Conservation (phyloP, 2,113 vertebrate genomes). For the Neolamprologus caudopunctatus region DNA sequence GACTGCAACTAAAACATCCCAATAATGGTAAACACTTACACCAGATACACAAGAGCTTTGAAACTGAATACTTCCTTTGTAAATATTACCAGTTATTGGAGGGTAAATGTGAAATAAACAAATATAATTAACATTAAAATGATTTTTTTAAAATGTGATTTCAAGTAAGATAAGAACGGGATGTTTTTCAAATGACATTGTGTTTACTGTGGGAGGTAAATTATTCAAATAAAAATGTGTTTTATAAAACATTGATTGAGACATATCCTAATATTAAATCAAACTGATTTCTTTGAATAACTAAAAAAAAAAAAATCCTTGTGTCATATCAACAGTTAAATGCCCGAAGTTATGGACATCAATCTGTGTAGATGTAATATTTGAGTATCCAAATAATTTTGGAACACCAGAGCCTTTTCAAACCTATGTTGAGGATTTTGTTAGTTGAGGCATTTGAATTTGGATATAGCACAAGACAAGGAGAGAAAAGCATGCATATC, state of each 20-base stretch:
- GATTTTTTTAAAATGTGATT: not conserved
- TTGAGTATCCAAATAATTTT: not conserved
- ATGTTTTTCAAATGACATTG: not conserved
- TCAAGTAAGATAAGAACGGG: not conserved
- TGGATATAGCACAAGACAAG: not conserved
- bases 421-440: not conserved
- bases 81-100: not conserved
- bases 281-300: not conserved
- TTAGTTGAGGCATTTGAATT: not conserved
- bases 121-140: not conserved
- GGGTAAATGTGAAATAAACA: not conserved
- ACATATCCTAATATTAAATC: not conserved
- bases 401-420: not conserved
- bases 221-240: not conserved
- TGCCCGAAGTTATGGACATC: fast-evolving
- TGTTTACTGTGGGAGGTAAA: not conserved
- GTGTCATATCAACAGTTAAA: not conserved
- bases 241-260: not conserved
- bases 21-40: not conserved
- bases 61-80: not conserved
- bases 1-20: not conserved
- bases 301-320: fast-evolving
- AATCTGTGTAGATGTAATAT: not conserved
- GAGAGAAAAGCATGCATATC: not conserved
- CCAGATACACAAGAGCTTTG: not conserved